phyloP scores from a whole-genome alignment of 2,797 vertebrate genomes.

The Enteromius mattozi region DNA sequence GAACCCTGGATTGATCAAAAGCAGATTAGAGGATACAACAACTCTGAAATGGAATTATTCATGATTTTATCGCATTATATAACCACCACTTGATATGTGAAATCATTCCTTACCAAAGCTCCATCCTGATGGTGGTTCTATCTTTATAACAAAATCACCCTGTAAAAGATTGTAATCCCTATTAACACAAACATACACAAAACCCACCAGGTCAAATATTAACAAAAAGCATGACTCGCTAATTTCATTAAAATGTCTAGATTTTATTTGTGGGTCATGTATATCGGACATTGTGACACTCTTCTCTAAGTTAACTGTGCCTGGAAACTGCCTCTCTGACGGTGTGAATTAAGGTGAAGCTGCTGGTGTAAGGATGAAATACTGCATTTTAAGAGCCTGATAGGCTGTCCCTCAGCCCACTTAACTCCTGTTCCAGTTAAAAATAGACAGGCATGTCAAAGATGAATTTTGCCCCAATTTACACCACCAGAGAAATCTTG shows the following conservation, averaged over 20 bases:
- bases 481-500: neutral
- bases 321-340: constrained; percentile 1
- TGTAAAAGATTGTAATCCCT: constrained; percentile 61
- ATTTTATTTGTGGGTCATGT: neutral
- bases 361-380: neutral
- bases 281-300: neutral
- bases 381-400: neutral
- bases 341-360: constrained; percentile 5
- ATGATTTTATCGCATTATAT: neutral
- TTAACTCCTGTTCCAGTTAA: constrained; percentile 8
- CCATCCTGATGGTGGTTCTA: constrained; percentile 97
- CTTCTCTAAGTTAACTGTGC: neutral
- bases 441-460: constrained; percentile 15
- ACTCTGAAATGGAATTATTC: neutral
- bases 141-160: constrained; percentile 98
- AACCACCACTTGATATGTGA: neutral
- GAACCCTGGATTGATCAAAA: neutral
- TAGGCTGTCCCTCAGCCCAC: neutral
- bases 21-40: neutral
- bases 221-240: neutral
- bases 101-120: constrained; percentile 90
- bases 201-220: neutral
- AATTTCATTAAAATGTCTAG: neutral
- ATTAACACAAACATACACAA: neutral
- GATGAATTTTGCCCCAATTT: neutral